Conservation (phyloP, 2,797 vertebrate species). For the Cossypha polioptera region DNA sequence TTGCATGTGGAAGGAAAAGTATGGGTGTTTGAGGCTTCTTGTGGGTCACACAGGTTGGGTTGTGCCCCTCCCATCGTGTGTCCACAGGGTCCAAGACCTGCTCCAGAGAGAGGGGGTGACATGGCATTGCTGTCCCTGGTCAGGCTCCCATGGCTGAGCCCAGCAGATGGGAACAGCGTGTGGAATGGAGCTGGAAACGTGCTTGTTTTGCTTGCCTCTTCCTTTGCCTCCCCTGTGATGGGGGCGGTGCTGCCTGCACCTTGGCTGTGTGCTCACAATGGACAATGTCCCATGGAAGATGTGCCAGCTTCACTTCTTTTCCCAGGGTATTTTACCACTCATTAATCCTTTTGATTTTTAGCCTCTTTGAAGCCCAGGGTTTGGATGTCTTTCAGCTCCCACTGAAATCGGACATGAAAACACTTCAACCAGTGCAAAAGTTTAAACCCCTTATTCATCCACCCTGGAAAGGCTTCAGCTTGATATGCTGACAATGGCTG, state of each 20-base stretch:
- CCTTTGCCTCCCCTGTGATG: background rate
- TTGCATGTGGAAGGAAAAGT: background rate
- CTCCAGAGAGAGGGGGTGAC: background rate
- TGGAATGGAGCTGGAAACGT: background rate
- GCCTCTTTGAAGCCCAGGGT: slow-evolving; percentile 30
- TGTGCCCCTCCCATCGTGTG: fast-evolving
- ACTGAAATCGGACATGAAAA: background rate
- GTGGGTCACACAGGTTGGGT: background rate
- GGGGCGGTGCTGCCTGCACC: background rate
- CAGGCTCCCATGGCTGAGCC: background rate
- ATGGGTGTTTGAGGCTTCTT: background rate
- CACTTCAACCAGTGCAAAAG: slow-evolving; percentile 30
- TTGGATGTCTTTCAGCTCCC: slow-evolving; percentile 22
- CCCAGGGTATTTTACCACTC: slow-evolving; percentile 4
- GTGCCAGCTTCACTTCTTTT: background rate
- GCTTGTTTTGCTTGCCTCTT: background rate
- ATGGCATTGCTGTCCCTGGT: fast-evolving
- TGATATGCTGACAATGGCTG: background rate
- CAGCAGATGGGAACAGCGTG: background rate
- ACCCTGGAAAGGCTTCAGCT: slow-evolving; percentile 2
- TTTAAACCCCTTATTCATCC: slow-evolving; percentile 44
- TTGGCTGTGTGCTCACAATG: background rate
- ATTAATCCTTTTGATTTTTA: slow-evolving; percentile 57
- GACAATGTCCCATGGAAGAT: background rate
- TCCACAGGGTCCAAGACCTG: fast-evolving